Base-by-base conservation (phyloP, 2,113 vertebrate species). In the Pygoscelis antarcticus region DNA sequence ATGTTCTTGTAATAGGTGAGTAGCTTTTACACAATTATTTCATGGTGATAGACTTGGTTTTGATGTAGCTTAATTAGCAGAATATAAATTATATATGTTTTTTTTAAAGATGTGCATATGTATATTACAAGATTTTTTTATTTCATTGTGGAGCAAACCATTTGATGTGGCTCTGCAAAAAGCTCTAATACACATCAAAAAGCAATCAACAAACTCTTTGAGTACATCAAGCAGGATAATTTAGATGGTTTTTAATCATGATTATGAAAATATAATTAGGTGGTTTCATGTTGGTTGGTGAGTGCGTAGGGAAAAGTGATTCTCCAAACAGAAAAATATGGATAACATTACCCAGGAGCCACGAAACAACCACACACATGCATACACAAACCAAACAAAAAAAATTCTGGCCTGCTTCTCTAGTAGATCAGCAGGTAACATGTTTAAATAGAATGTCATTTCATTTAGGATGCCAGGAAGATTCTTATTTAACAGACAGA, bases 261-360 rank as follows among this genome's bases (percentile, higher is more conserved):
- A 98, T 98, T 98, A 97, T 98, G 95, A 98, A 98, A 98, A 97
- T 97, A 98, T 98, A 98, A 98, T 98, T 98, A 98, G 97, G 97
- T 97, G 95, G 96, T 98, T 98, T 98, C 96, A 96, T 96, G 97
- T 98, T 97, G 95, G 96, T 94, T 98, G 79, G 96, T 96, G 95
- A 98, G 97, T 97, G 94, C 83, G 8, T 87, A 94, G 97, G 93
- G 94, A 95, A 97, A 98, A 98, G 96, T 93, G 94, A 98, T 96
- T 98, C 96, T 98, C 96, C 94, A 96, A 97, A 98, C 83, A 97
- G 96, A 97, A 97, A 98, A 98, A 96, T 96, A 82, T 88, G 94
- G 94, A 91, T 93, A 97, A 91, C 93, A 89, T 95, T 97, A 97
- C 96, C 93, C 74, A 95, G 79, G 98, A 97, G 93, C 95, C 90